Evolutionary conservation across 2,797 vertebrate species (phyloP).

Genomic region (Helarctos malayanus): DNA sequence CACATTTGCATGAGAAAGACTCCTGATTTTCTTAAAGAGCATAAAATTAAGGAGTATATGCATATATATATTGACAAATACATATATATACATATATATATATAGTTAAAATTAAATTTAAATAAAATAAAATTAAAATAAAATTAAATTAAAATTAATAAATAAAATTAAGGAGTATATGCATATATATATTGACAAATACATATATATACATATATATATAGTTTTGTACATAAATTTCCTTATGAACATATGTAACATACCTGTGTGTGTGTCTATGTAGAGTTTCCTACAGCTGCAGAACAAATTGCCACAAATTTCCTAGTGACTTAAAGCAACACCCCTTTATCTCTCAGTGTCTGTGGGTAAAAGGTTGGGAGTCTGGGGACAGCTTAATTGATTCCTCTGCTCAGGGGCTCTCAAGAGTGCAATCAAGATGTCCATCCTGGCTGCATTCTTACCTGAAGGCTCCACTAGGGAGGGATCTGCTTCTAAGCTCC

Average conservation of each 20-base stretch:
- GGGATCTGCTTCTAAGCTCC: not conserved
- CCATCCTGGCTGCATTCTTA: not conserved
- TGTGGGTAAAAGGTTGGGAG: not conserved
- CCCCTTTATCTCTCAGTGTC: not conserved
- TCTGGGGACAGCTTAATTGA: not conserved
- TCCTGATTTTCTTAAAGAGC: not conserved
- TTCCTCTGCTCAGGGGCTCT: not conserved
- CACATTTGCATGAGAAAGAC: not conserved
- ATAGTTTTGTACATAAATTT: not conserved
- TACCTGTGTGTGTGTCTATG: not conserved
- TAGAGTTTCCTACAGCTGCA: not conserved
- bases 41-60: not conserved
- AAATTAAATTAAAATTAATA: no score
- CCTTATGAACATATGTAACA: not conserved
- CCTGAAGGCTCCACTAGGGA: not conserved
- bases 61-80: no score
- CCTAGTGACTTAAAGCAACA: not conserved
- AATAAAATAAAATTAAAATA: no score
- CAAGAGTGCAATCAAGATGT: not conserved
- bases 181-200: no score
- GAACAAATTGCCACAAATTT: not conserved
- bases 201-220: not conserved
- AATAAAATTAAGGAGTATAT: not conserved
- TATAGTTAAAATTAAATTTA: not conserved
- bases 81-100: not conserved